A percentile compares a stretch with the other conserved stretches of the same genome.
Conservation (phyloP, 2,113 vertebrate species). For the Salminus brasiliensis region DNA sequence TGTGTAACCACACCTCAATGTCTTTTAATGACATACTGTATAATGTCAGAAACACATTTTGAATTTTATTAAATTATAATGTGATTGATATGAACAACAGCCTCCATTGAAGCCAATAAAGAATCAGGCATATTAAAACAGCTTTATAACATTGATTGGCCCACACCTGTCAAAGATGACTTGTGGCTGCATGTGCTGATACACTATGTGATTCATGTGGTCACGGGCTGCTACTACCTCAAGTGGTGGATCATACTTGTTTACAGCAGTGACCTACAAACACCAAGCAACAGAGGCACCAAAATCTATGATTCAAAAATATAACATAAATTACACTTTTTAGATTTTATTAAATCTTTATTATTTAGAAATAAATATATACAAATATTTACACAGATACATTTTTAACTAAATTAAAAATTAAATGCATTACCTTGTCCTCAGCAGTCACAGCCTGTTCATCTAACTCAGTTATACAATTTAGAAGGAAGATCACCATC, state of each 20-base stretch:
- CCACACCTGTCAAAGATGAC: conserved; percentile 85
- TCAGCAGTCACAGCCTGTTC: conserved; percentile 79
- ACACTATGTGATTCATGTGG: conserved; percentile 82
- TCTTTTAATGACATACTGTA: background rate
- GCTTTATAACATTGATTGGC: background rate
- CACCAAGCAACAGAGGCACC: conserved; percentile 10
- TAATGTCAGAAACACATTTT: background rate
- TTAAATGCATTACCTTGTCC: conserved; percentile 83
- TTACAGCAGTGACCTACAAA: conserved; percentile 84
- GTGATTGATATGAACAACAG: no score
- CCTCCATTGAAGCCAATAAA: background rate
- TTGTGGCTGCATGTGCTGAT: conserved; percentile 84
- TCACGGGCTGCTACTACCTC: conserved; percentile 85
- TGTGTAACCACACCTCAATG: no score
- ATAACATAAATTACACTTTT: background rate
- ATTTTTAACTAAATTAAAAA: no score
- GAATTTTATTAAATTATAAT: no score
- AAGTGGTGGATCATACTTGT: conserved; percentile 84
- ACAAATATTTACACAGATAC: background rate
- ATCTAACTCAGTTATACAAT: conserved; percentile 83
- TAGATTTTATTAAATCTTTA: no score
- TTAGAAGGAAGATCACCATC: conserved; percentile 82
- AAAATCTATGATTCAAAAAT: background rate
- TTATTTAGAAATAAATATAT: background rate
- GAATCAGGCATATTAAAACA: no score